Evolutionary conservation across 2,888 invertebrate species (phyloP).

Genomic region (Incurvaria masculella): DNA sequence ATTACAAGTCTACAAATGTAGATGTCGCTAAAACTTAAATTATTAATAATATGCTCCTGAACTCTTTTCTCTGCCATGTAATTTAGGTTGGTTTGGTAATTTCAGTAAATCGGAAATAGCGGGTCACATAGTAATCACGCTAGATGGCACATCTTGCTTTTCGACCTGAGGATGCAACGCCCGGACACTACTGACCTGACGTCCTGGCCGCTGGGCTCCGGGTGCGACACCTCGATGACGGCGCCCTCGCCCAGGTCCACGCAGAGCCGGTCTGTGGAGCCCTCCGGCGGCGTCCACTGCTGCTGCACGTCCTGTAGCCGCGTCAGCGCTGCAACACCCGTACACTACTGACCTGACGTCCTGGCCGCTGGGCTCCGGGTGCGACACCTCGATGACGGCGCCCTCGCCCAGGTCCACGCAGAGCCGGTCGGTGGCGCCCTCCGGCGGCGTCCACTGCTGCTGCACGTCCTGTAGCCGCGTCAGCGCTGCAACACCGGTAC

Average conservation of each 20-base stretch:
- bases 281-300: slow-evolving; percentile 69
- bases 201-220: slow-evolving; percentile 53
- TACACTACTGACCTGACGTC: too few relatives aligned
- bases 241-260: slow-evolving; percentile 90
- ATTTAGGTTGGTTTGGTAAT: too few relatives aligned
- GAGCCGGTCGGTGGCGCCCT: slow-evolving; percentile 77
- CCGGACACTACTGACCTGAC: neutral
- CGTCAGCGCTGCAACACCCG: slow-evolving; percentile 28
- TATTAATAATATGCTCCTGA: too few relatives aligned
- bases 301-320: slow-evolving; percentile 41
- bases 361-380: slow-evolving; percentile 66
- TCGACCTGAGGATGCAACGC: neutral
- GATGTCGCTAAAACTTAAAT: too few relatives aligned
- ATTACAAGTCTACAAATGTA: too few relatives aligned
- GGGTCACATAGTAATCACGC: too few relatives aligned
- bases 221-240: slow-evolving; percentile 89
- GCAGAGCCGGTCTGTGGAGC: slow-evolving; percentile 81
- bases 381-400: slow-evolving; percentile 88
- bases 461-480: slow-evolving; percentile 38
- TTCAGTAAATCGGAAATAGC: too few relatives aligned
- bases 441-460: slow-evolving; percentile 68
- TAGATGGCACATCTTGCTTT: neutral
- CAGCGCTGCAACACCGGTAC: slow-evolving; percentile 30
- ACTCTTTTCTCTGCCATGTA: too few relatives aligned
- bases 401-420: slow-evolving; percentile 89